A percentile compares a stretch with the other conserved stretches of the same genome.
Evolutionary conservation across 2,113 vertebrate genomes (phyloP).

Genomic region (Anarrhichthys ocellatus): DNA sequence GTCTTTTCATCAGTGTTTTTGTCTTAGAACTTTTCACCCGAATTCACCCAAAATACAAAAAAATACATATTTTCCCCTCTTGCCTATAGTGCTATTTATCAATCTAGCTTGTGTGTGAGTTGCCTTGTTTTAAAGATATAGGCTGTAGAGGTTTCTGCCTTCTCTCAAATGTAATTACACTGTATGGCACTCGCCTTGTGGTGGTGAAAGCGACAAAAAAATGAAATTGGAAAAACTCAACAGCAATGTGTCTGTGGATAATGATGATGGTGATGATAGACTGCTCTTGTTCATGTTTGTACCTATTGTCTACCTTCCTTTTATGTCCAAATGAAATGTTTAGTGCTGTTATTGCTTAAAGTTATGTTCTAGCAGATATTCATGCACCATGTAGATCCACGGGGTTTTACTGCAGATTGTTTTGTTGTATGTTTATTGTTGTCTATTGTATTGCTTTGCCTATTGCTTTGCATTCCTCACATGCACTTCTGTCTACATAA

Average conservation of each 20-base stretch:
- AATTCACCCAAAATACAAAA: neutral
- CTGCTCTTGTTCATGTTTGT: neutral
- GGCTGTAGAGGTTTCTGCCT: neutral
- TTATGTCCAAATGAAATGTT: conserved; percentile 3
- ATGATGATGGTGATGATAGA: conserved; percentile 1
- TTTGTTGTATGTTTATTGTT: conserved; percentile 34
- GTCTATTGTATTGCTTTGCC: conserved; percentile 12
- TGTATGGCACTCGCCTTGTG: neutral
- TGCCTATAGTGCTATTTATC: neutral
- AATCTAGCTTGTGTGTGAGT: neutral
- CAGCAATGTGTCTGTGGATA: neutral
- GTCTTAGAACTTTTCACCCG: no score
- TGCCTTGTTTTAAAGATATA: neutral
- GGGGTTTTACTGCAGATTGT: conserved; percentile 33
- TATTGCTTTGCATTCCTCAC: conserved; percentile 24
- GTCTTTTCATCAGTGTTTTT: neutral
- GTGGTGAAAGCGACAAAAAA: no score
- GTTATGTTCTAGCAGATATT: conserved; percentile 10
- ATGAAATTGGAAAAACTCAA: neutral
- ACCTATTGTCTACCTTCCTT: conserved; percentile 6
- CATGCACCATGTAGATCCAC: neutral
- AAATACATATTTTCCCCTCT: no score
- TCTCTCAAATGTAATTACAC: neutral
- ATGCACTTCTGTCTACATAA: conserved; percentile 25
- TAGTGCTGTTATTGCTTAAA: conserved; percentile 18